A percentile compares a stretch with the other conserved stretches of the same genome.
Conservation (phyloP, 2,797 vertebrate genomes). For the Crossoptilon crossoptilon region DNA sequence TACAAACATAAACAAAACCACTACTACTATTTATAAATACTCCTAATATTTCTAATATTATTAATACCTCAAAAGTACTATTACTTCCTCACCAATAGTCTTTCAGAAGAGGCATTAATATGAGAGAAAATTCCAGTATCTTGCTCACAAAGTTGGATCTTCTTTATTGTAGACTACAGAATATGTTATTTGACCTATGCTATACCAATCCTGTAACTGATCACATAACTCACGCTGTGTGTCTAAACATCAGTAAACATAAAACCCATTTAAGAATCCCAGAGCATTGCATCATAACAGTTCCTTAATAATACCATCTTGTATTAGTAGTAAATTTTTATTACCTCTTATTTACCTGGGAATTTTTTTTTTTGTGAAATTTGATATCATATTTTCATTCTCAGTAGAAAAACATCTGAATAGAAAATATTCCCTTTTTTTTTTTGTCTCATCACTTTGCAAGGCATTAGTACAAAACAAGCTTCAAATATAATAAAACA, state of each 20-base stretch:
- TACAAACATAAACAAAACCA: neutral
- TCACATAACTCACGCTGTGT: neutral
- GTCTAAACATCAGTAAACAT: neutral
- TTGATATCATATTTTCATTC: neutral
- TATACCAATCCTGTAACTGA: neutral
- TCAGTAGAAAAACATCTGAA: neutral
- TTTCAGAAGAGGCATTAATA: neutral
- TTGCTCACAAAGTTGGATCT: neutral
- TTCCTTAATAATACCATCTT: neutral
- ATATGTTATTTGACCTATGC: neutral
- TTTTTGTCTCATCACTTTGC: neutral
- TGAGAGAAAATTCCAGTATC: neutral
- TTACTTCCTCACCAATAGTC: neutral
- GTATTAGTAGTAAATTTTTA: neutral
- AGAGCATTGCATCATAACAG: neutral
- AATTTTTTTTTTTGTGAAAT: neutral
- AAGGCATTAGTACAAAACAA: neutral
- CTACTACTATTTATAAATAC: neutral
- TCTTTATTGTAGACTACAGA: neutral
- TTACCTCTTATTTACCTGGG: neutral
- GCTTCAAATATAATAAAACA: neutral
- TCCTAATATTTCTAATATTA: neutral
- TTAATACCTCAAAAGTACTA: neutral
- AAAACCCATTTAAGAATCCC: neutral
- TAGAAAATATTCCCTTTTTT: neutral